A percentile compares a stretch with the other conserved stretches of the same genome.
Conservation (phyloP, 1,140 invertebrate genomes). For the Trichomalopsis sarcophagae region DNA sequence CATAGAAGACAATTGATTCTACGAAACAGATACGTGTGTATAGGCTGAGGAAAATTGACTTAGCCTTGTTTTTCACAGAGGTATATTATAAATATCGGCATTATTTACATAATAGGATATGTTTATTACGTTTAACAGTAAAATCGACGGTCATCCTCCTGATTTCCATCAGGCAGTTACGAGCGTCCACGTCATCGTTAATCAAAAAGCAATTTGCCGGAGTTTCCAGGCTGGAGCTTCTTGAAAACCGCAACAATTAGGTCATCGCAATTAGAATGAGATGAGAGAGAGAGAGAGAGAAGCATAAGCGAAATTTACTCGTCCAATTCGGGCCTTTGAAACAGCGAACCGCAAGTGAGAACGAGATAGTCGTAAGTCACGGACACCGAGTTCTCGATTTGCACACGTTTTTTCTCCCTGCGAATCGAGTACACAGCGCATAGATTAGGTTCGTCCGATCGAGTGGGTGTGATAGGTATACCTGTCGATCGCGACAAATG, state of each 20-base stretch:
- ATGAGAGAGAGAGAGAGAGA: background rate
- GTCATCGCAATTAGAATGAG: background rate
- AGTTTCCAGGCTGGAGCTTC: conserved; percentile 6
- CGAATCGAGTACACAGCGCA: too few relatives aligned
- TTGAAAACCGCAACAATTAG: background rate
- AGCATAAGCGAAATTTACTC: conserved; percentile 59
- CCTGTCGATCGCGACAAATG: conserved; percentile 76
- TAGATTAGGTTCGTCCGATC: background rate
- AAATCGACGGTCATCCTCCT: conserved; percentile 67
- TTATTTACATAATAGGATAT: too few relatives aligned
- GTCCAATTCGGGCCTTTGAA: conserved; percentile 74
- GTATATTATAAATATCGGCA: too few relatives aligned
- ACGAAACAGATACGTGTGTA: background rate
- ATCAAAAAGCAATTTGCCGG: conserved; percentile 78
- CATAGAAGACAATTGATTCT: conserved; percentile 78
- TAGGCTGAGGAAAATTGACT: too few relatives aligned
- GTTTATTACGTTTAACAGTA: conserved; percentile 52
- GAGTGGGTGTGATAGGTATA: conserved; percentile 52
- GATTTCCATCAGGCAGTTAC: conserved; percentile 70
- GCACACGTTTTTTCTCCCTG: conserved; percentile 73
- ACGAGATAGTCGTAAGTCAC: conserved; percentile 80
- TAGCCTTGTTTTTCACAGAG: too few relatives aligned
- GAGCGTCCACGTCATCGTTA: conserved; percentile 76
- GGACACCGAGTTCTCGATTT: conserved; percentile 77
- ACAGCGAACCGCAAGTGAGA: conserved; percentile 78